Percentiles rank a stretch among this genome's conserved stretches.
Evolutionary conservation across 2,797 vertebrate genomes (phyloP).

Genomic region (Acipenser ruthenus): DNA sequence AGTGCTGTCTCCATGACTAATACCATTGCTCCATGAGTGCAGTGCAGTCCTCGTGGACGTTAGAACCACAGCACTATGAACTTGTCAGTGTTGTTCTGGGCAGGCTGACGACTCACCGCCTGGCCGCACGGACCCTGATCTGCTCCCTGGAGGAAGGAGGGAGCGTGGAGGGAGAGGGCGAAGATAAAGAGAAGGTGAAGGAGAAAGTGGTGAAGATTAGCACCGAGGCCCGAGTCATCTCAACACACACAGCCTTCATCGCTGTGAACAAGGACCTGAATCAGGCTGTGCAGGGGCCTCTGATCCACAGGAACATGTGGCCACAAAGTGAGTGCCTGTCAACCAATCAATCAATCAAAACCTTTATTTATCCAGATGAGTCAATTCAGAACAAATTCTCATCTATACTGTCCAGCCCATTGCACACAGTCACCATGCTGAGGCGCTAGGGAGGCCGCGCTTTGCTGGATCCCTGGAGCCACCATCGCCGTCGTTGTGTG

Average conservation of each 20-base stretch:
- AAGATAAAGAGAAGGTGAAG: constrained; percentile 22
- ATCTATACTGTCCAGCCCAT: no score
- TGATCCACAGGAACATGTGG: constrained; percentile 10
- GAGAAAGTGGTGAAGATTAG: constrained; percentile 28
- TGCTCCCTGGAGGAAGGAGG: constrained; percentile 43
- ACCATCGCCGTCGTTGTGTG: no score
- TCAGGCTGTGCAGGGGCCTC: constrained; percentile 23
- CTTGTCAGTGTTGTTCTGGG: neutral
- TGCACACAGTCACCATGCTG: no score
- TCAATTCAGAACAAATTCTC: no score
- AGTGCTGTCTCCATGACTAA: no score
- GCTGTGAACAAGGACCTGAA: constrained; percentile 36
- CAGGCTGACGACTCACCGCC: constrained; percentile 57
- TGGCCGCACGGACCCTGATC: constrained; percentile 57
- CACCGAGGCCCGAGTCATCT: constrained; percentile 36
- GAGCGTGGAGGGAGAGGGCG: constrained; percentile 22
- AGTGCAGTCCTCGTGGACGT: no score
- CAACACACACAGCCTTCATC: constrained; percentile 41
- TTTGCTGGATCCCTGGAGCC: no score
- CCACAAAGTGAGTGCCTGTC: no score
- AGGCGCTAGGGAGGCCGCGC: no score
- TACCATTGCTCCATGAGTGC: neutral
- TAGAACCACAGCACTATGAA: no score
- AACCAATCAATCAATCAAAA: no score
- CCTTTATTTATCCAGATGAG: no score